Evolutionary conservation across 1,140 invertebrate species (phyloP).

Genomic region (Panagrolaimus sp.): DNA sequence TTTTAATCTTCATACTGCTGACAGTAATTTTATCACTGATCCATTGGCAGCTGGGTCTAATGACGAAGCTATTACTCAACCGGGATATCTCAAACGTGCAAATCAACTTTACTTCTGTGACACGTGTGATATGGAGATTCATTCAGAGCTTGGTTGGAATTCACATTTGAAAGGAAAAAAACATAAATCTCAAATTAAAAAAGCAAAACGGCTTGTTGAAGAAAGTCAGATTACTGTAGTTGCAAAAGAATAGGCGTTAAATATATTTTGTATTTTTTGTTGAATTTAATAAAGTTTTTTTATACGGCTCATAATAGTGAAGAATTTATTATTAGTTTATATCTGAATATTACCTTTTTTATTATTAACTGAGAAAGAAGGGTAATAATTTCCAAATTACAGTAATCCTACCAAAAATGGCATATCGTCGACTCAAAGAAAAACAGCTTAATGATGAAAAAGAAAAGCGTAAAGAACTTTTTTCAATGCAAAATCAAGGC

Average conservation of each 20-base stretch:
- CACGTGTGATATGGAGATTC: conserved; percentile 19
- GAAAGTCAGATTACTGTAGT: too few species aligned
- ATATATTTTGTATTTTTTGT: neutral
- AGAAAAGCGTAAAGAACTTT: conserved; percentile 6
- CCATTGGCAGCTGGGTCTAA: neutral
- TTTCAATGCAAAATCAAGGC: neutral
- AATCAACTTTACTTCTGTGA: conserved; percentile 19
- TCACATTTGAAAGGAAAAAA: conserved; percentile 31
- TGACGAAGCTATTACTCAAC: neutral
- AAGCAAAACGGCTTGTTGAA: neutral
- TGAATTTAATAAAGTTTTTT: conserved; percentile 8
- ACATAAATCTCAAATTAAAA: conserved; percentile 17
- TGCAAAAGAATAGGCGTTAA: neutral
- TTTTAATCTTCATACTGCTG: neutral
- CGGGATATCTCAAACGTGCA: conserved; percentile 13
- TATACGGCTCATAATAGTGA: too few species aligned
- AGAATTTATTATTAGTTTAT: neutral
- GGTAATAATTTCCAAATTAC: too few species aligned
- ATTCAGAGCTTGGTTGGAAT: conserved; percentile 21
- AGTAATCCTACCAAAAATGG: neutral
- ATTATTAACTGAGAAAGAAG: neutral
- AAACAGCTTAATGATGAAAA: neutral
- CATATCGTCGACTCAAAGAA: neutral
- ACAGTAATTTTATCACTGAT: conserved; percentile 1
- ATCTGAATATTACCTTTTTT: neutral